Percentiles rank a stretch among this genome's conserved stretches.
Evolutionary conservation across 2,113 vertebrate species (phyloP).

Genomic region (Pycnonotus jocosus): DNA sequence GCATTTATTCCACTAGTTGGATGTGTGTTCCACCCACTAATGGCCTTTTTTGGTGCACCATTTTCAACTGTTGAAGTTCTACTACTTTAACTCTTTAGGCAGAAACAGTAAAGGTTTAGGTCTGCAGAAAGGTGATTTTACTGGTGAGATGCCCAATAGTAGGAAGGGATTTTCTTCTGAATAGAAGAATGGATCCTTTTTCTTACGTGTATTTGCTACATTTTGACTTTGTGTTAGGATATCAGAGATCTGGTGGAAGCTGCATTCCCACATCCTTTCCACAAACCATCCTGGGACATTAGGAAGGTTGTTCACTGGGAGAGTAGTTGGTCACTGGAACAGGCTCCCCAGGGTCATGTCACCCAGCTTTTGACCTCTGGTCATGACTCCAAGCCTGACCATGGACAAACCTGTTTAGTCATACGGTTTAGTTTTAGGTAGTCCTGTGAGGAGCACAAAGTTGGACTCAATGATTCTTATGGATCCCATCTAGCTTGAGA

Average conservation of each 20-base stretch:
- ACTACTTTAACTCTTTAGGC: background rate
- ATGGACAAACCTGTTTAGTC: background rate
- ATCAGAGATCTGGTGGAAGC: background rate
- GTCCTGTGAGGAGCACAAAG: background rate
- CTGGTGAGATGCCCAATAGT: accelerated
- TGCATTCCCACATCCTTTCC: background rate
- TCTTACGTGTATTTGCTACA: background rate
- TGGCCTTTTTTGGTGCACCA: background rate
- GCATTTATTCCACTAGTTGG: background rate
- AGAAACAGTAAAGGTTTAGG: background rate
- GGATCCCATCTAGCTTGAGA: background rate
- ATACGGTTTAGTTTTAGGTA: background rate
- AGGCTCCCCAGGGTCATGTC: background rate
- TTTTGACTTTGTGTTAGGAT: background rate
- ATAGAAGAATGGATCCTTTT: background rate
- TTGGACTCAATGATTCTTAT: background rate
- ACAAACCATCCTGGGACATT: background rate
- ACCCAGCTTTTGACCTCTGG: background rate
- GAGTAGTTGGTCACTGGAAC: accelerated
- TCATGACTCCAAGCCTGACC: background rate
- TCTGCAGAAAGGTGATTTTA: background rate
- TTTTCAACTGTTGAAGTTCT: background rate
- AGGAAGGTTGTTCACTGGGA: background rate
- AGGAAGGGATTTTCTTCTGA: background rate
- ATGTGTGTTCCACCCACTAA: background rate